Base-by-base conservation (phyloP, 2,797 vertebrate species). In the Rhabdophis nuchalis region DNA sequence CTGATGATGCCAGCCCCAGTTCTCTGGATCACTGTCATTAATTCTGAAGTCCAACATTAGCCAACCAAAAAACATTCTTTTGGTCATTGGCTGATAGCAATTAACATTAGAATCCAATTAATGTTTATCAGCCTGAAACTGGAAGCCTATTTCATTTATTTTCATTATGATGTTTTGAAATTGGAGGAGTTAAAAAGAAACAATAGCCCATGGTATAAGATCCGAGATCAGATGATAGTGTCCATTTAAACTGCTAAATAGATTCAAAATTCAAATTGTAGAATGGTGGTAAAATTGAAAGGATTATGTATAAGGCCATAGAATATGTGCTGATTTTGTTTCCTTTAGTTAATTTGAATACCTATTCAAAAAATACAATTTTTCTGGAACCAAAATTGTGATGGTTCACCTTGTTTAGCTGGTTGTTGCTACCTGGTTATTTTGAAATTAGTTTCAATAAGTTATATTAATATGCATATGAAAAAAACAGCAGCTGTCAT, bases 371-470 rank as follows among this genome's bases (percentile, higher is more conserved):
- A 92, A 29, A 41, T 32, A 41, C 61, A 94, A 92, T 87, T n/a
- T 64, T 27, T 54, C 90, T 27, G 57, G 56, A 25, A 25, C 87
- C 7, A 86, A 56, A 90, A 56, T 91, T 10, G 5, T 57, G 92
- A 50, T 89, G 61, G 64, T 9, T 94, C 0, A 58, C 88, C 93
- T 32, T 72, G 20, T 5, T 91, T 95, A 94, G 36, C 9, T 89
- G 53, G 29, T 32, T 29, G 64, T 86, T 89, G 88, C 58, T 29
- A 68, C 16, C 58, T 86, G 88, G n/a, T 53, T 50, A 25, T 89
- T 92, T 82, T 86, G 61, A 64, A 52, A 85, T 61, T 25, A 86
- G 23, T 88, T 85, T 57, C 11, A 56, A 2, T 56, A 14, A 16
- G 14, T 27, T 92, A 57, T 89, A 86, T 92, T 50, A 92, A 72